A percentile compares a stretch with the other conserved stretches of the same genome.
These are phyloP conservation scores for Drosophila insularis DNA, from an alignment of 1,140 invertebrate species.

Conservation along the genomic window DNA sequence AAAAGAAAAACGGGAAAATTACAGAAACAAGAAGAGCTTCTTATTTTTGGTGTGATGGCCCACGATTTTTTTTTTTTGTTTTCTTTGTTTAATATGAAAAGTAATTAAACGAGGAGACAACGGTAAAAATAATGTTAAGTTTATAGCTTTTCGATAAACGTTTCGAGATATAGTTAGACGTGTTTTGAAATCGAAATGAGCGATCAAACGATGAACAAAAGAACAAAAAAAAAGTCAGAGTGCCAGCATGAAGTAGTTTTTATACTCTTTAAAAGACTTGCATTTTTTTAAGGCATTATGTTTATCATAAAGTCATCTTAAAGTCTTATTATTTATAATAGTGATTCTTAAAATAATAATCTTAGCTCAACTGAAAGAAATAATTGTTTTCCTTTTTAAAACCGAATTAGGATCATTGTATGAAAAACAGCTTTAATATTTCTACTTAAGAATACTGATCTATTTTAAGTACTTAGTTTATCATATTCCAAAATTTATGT, in stretches of 20 bases:
- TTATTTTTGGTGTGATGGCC: constrained; percentile 14
- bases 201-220: not conserved
- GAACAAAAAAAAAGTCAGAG: not conserved
- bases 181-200: constrained; percentile 48
- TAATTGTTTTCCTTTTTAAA: no score
- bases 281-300: not conserved
- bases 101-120: constrained; percentile 70
- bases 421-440: no score
- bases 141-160: constrained; percentile 78
- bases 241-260: not conserved
- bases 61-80: constrained; percentile 28
- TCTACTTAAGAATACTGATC: no score
- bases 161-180: constrained; percentile 42
- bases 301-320: not conserved
- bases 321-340: not conserved
- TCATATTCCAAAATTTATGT: no score
- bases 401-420: no score
- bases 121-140: constrained; percentile 77
- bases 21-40: not conserved
- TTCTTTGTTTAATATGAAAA: constrained; percentile 56
- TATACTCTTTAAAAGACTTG: not conserved
- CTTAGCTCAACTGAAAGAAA: no score
- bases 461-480: no score
- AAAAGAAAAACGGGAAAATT: not conserved
- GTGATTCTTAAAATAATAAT: no score